phyloP scores from a whole-genome alignment of 2,888 invertebrate genomes.

The Drosophila planitibia region DNA sequence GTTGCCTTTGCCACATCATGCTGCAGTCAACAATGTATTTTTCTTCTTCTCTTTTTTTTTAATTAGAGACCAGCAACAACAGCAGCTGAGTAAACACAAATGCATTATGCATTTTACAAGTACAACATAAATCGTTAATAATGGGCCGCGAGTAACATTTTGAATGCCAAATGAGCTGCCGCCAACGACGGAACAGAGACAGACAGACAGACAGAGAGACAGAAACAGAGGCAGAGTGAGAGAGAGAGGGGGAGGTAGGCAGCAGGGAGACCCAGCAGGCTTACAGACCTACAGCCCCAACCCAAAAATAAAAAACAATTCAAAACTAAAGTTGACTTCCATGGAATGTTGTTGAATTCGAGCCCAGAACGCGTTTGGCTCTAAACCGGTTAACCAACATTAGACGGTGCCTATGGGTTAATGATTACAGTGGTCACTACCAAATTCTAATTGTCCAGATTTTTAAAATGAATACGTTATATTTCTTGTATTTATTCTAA shows the following conservation, averaged over 20 bases:
- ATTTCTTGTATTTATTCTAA: background rate
- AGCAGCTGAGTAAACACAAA: constrained; percentile 24
- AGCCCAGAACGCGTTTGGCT: constrained; percentile 55
- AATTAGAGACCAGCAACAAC: constrained; percentile 17
- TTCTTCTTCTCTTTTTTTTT: constrained; percentile 24
- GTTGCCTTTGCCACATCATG: constrained; percentile 30
- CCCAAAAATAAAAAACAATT: constrained; percentile 15
- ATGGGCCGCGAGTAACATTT: constrained; percentile 57
- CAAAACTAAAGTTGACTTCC: constrained; percentile 43
- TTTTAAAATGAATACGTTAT: background rate
- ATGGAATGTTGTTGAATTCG: constrained; percentile 60
- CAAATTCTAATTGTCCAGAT: background rate
- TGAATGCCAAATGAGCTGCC: constrained; percentile 73
- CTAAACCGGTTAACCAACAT: constrained; percentile 58
- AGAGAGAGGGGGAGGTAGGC: background rate
- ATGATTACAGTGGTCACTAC: constrained; percentile 28
- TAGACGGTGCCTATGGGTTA: constrained; percentile 48
- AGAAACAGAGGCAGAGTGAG: background rate
- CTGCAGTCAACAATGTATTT: constrained; percentile 11
- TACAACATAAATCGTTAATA: constrained; percentile 66
- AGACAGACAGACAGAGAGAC: background rate
- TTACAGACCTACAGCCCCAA: constrained; percentile 19
- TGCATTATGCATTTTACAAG: constrained; percentile 67
- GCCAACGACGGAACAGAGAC: background rate
- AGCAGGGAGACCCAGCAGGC: background rate